Conservation (phyloP, 2,888 invertebrate species). For the Chloroclystis v-ata region DNA sequence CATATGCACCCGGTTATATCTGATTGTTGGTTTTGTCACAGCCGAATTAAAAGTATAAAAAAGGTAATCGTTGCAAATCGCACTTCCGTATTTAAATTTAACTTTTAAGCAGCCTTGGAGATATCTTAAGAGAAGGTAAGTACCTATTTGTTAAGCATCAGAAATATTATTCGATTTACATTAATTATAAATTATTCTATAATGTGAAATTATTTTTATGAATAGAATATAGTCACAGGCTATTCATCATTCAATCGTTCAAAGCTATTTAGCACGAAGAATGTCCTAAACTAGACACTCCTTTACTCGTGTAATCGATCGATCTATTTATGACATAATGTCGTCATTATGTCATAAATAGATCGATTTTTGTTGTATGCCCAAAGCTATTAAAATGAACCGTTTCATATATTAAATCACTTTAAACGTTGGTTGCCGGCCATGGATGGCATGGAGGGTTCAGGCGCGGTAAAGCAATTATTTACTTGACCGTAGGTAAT, state of each 20-base stretch:
- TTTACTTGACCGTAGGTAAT: slow-evolving; percentile 32
- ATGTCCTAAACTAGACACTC: no score
- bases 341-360: slow-evolving; percentile 7
- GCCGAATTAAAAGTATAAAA: neutral
- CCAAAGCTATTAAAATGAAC: slow-evolving; percentile 18
- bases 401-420: slow-evolving; percentile 18
- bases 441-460: slow-evolving; percentile 15
- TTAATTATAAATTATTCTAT: no score
- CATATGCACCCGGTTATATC: neutral
- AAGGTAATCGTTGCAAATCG: neutral
- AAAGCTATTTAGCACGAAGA: no score
- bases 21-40: neutral
- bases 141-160: no score
- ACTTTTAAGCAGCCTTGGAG: slow-evolving; percentile 5
- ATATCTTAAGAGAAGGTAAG: neutral
- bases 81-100: neutral
- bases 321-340: no score
- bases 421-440: slow-evolving; percentile 20
- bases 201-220: no score
- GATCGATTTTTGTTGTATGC: slow-evolving; percentile 9
- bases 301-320: no score
- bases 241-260: no score
- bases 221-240: no score
- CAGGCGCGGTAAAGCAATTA: slow-evolving; percentile 30
- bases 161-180: no score